Evolutionary conservation across 2,888 invertebrate genomes (phyloP), one percentile per base, ranked within the genome.

Genomic region (Schizotus pectinicornis): DNA sequence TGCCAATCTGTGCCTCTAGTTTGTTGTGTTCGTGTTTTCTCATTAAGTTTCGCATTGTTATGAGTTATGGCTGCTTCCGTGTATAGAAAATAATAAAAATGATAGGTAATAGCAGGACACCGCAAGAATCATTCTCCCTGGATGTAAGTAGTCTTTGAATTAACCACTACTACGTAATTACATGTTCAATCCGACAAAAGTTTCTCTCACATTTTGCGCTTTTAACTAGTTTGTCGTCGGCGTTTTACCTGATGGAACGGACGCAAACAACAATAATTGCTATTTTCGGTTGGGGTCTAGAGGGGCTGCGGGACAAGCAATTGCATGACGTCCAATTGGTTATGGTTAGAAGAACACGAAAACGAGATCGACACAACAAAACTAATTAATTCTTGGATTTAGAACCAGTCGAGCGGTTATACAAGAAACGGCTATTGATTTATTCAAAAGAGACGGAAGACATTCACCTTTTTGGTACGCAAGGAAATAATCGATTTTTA

Each of bases 1-100:
- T 56, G 39, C n/a, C 14, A 60, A 52, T 64, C 56, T 68, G 66
- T 67, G 63, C 55, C 59, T 61, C 59, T 63, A 65, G 52, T 22
- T 22, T 22, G 22, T 22, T 53, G 66, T 64, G 61, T 62, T 48
- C 38, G 39, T 60, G 60, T 62, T 62, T 32, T 60, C 60, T 46
- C 54, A 51, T 42, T 65, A 50, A 62, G 61, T 42, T 66, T 61
- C 50, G 51, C 60, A 58, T 67, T 61, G 59, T 63, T 63, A 22
- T 8, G 13, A 8, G 7, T 31, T 9, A 22, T 22, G 22, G 22
- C 22, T 22, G 22, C 22, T 22, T 22, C 5, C 22, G 22, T 22
- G 22, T 22, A 22, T 22, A 22, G 22, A 22, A 22, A 22, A 22
- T 22, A 22, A 22, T 22, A 22, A 22, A 22, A 22, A 22, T 22